These are phyloP conservation scores for Antheraea pernyi DNA, from an alignment of 1,140 invertebrate species.

Conservation along the genomic window DNA sequence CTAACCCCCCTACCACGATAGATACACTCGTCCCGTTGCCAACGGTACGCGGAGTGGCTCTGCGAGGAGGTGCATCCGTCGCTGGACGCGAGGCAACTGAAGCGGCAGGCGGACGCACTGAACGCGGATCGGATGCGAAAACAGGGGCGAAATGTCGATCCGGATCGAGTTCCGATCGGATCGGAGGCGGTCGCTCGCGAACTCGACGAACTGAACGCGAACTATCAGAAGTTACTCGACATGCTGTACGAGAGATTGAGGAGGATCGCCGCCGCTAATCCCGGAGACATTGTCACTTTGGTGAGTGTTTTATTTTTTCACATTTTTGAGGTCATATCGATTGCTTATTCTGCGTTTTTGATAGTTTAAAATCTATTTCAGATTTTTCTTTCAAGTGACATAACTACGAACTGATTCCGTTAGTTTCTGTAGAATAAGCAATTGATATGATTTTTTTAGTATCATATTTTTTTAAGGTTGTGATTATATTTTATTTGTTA, in stretches of 20 bases:
- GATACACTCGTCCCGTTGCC: constrained; percentile 93
- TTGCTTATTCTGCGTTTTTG: not conserved
- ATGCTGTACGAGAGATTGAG: constrained; percentile 84
- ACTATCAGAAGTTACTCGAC: constrained; percentile 88
- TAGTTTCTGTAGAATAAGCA: no score
- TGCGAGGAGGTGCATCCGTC: constrained; percentile 93
- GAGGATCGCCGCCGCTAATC: constrained; percentile 80
- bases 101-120: constrained; percentile 63
- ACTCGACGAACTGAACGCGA: constrained; percentile 91
- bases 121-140: constrained; percentile 46
- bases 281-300: constrained; percentile 83
- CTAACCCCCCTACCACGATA: constrained; percentile 72
- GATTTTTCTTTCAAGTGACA: no score
- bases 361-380: no score
- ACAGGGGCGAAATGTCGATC: constrained; percentile 37
- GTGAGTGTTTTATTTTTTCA: constrained; percentile 77
- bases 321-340: not conserved
- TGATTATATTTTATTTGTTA: no score
- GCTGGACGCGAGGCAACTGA: constrained; percentile 82
- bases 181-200: constrained; percentile 91
- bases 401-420: no score
- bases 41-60: constrained; percentile 92
- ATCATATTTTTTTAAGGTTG: no score
- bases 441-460: no score
- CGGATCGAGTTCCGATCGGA: constrained; percentile 68